Base-by-base conservation (phyloP, 1,140 invertebrate genomes). In the Brachionus rubens region DNA sequence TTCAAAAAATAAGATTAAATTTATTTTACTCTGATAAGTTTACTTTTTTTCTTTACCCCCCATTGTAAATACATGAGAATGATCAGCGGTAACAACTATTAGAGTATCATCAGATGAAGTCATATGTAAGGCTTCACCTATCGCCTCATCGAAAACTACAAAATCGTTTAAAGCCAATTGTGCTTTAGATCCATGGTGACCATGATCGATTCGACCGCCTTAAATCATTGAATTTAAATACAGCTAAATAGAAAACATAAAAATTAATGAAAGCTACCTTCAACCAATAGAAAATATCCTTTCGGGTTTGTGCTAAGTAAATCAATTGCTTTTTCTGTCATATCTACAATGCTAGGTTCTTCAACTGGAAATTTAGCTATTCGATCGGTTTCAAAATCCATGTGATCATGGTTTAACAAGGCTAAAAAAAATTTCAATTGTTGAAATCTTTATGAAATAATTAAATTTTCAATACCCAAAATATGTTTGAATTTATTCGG, bases 51-150 rank as follows among this genome's bases (percentile, higher is more conserved):
- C 3, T 16, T 4, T 59, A 65, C 59, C 59, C 24, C 59, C 59
- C 16, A 65, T 65, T 12, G 59, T 65, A 26, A 65, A 82, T 2
- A 80, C 82, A 78, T 87, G 87, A 0, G 86, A 89, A 82, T 96
- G 93, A 85, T 96, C 94, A 70, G 91, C 91, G 0, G 93, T 95
- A 3, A 96, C 92, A n/a, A 95, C 88, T 0, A 95, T 87, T 3
- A 95, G 83, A 0, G 93, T 95, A 59, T 94, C 89, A 26, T 77
- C 16, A 3, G 46, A 12, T 3, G 43, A 54, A 12, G 26, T 30
- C 30, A 56, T 16, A 5, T 62, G 43, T 46, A 77, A n/a, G 14
- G 56, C 77, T 41, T 43, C 26, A 33, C 30, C 59, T 24, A 78
- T 68, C 0, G 91, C 90, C 43, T 90, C 88, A 47, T 92, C 91